Conservation (phyloP, 2,113 vertebrate species). For the Hemibagrus wyckioides region DNA sequence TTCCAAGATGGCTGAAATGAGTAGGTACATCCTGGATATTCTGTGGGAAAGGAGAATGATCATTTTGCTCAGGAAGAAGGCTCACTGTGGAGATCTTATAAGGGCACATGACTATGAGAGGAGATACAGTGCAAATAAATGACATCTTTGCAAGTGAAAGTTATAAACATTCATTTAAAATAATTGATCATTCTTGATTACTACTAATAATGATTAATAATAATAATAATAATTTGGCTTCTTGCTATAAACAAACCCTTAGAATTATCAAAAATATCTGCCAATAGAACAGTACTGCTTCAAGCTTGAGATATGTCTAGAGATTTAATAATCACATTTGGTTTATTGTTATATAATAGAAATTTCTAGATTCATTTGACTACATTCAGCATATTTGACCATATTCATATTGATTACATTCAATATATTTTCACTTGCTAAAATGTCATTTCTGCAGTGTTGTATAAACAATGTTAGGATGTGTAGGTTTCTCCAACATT, state of each 20-base stretch:
- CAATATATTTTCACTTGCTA: background rate
- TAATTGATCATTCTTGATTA: too few relatives aligned
- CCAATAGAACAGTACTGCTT: background rate
- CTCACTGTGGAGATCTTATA: background rate
- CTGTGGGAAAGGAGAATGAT: constrained; percentile 51
- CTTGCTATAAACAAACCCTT: background rate
- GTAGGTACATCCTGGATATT: constrained; percentile 61
- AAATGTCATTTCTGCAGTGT: background rate
- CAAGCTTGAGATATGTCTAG: background rate
- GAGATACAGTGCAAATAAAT: background rate
- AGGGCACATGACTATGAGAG: background rate
- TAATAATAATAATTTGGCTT: background rate
- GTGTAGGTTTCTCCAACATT: background rate
- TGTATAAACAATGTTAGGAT: background rate
- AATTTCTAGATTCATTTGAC: background rate
- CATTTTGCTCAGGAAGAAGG: constrained; percentile 62
- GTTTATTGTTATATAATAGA: background rate
- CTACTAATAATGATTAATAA: background rate
- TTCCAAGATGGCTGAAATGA: constrained; percentile 69
- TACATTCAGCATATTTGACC: background rate
- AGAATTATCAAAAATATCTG: background rate
- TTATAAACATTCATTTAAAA: too few relatives aligned
- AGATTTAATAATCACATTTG: background rate
- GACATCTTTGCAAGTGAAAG: background rate
- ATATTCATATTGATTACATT: background rate